Evolutionary conservation across 1,140 invertebrate genomes (phyloP).

Genomic region (Philotrypesis tridentata): DNA sequence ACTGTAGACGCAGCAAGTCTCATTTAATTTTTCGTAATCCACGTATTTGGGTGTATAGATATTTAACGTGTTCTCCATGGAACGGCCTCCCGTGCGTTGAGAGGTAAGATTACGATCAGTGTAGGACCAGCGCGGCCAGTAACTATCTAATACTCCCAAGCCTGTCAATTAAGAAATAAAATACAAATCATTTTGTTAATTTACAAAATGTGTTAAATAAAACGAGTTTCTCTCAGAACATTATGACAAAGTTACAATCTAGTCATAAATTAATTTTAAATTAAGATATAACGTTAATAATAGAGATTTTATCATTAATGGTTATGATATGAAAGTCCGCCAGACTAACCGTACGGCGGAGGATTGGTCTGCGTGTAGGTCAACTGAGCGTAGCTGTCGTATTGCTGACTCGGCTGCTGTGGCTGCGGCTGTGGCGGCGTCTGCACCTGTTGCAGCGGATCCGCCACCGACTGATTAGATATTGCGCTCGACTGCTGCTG

Average conservation of each 20-base stretch:
- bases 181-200: not conserved
- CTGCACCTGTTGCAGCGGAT: constrained; percentile 41
- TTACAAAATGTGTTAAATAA: not conserved
- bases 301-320: not conserved
- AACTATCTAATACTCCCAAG: constrained; percentile 49
- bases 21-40: constrained; percentile 61
- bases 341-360: constrained; percentile 6
- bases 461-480: constrained; percentile 1
- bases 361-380: constrained; percentile 1
- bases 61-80: constrained; percentile 62
- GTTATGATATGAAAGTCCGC: not conserved
- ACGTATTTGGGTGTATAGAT: constrained; percentile 51
- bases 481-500: constrained; percentile 2
- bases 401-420: constrained; percentile 29
- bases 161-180: not conserved
- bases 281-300: not conserved
- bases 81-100: not conserved
- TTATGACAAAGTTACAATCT: not conserved
- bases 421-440: constrained; percentile 8
- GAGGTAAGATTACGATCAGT: not conserved
- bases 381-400: not conserved
- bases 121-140: constrained; percentile 57
- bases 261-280: not conserved
- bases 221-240: not conserved
- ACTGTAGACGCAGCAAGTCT: constrained; percentile 64